Evolutionary conservation across 2,797 vertebrate species (phyloP), one percentile per base, ranked within the genome.

Genomic region (Craterocephalus amniculus): DNA sequence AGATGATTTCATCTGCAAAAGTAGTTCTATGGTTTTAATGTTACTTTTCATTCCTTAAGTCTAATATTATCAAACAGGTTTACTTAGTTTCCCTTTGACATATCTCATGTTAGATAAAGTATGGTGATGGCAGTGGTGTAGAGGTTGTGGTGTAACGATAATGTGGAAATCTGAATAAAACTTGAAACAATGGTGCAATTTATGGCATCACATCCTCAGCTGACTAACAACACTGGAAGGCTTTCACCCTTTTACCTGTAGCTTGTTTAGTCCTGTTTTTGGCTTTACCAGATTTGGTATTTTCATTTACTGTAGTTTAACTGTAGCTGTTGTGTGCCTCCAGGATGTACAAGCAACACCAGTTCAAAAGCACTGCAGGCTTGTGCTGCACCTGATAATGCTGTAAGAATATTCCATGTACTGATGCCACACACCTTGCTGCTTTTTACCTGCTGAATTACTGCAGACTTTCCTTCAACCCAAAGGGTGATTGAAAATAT

Each of bases 151-250:
- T 79, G 60, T 68, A 78, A 72, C 59, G 38, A 81, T 27, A 77
- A 83, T 54, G 58, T n/a, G 58, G 22, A 16, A 36, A 58, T 43
- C 58, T 27, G 60, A 71, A 66, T 63, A 65, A 69, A 65, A 49
- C 72, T 61, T 83, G 74, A 85, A 84, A 85, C 81, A 80, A 73
- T 35, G 56, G 36, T 63, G 76, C 64, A 87, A 78, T 79, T 80
- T 60, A 71, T 45, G 45, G 67, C 67, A 26, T 61, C 56, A n/a
- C 45, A 67, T 2, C 20, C 74, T 52, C 48, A 10, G 36, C 67
- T 68, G 16, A 32, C 55, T 78, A 67, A 70, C 34, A 60, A 56
- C 66, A 75, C 22, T 2, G n/a, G 45, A 34, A 63, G 49, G 7
- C 35, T 68, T 65, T 59, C 52, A n/a, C 52, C 26, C 57, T 24